Evolutionary conservation across 2,888 invertebrate genomes (phyloP).

Genomic region (Conchocele bisecta): DNA sequence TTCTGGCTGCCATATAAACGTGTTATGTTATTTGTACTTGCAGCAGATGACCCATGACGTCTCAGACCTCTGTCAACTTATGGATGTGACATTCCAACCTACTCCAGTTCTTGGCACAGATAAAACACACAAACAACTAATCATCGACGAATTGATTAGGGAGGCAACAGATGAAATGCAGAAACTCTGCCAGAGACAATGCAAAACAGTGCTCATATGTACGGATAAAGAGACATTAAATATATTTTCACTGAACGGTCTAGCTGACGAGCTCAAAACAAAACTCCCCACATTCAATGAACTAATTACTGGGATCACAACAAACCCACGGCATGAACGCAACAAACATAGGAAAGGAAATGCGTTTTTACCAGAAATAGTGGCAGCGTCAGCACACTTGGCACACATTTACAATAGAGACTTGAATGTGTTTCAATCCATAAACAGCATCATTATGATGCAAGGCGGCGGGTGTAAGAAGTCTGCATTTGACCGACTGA

Average conservation of each 20-base stretch:
- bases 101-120: too few relatives aligned
- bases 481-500: slow-evolving; percentile 28
- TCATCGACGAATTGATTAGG: too few relatives aligned
- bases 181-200: too few relatives aligned
- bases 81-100: too few relatives aligned
- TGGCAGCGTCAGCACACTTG: slow-evolving; percentile 15
- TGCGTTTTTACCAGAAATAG: slow-evolving; percentile 4
- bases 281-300: neutral
- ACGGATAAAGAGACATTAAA: neutral
- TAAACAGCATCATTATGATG: slow-evolving; percentile 21
- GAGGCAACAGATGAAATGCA: too few relatives aligned
- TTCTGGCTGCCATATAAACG: too few relatives aligned
- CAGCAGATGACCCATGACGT: too few relatives aligned
- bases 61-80: too few relatives aligned
- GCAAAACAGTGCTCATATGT: too few relatives aligned
- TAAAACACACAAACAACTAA: too few relatives aligned
- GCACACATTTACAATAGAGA: slow-evolving; percentile 17
- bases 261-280: neutral
- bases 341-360: slow-evolving; percentile 8
- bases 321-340: neutral
- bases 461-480: slow-evolving; percentile 33
- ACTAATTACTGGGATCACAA: neutral
- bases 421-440: slow-evolving; percentile 6
- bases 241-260: neutral
- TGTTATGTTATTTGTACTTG: too few relatives aligned